Base-by-base conservation (phyloP, 2,888 invertebrate genomes). In the Oscheius sp. region DNA sequence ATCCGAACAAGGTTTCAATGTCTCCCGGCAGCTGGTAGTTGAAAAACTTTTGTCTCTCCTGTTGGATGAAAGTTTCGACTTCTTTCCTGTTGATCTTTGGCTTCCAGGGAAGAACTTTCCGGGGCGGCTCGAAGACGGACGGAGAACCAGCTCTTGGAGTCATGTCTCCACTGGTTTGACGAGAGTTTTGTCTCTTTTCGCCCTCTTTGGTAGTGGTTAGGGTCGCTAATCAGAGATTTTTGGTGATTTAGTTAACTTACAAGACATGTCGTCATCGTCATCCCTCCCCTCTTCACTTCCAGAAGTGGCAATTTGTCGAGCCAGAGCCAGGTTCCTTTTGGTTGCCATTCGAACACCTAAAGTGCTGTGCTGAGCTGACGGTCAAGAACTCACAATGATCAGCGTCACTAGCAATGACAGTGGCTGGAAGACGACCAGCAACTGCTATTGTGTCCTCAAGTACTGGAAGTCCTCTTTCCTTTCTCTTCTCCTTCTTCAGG, bases 381-480 rank as follows among this genome's bases (percentile, higher is more conserved):
- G 5, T 10, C 3, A 53, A 21, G 51, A 35, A 53, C 5, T 68
- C 51, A 33, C 76, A 74, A 42, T 55, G 65, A 9, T 79, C 82
- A n/a, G 66, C 70, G 11, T 82, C 82, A 37, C 74, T 68, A 35
- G 68, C 70, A 9, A 77, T 75, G 7, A 77, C 63, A 11, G 77
- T 78, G 4, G 80, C 78, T 2, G 78, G 70, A 63, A 77, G 66
- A 2, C 73, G 93, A 88, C 93, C 93, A 1, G 95, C 94, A n/a
- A 97, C 94, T 91, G 96, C 95, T 84, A 96, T 92, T 0, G 97
- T 96, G 90, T 99, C 96, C 91, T 99, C 97, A 76, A 94, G 91
- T 2, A 93, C 93, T 48, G 93, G 92, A 80, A 99, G 92, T 1
- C 81, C 83, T 13, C 62, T 63, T 3, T 75, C 78, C 2, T 70